A percentile compares a stretch with the other conserved stretches of the same genome.
Conservation (phyloP, 2,888 invertebrate species). For the Apomyelois bistriatella region DNA sequence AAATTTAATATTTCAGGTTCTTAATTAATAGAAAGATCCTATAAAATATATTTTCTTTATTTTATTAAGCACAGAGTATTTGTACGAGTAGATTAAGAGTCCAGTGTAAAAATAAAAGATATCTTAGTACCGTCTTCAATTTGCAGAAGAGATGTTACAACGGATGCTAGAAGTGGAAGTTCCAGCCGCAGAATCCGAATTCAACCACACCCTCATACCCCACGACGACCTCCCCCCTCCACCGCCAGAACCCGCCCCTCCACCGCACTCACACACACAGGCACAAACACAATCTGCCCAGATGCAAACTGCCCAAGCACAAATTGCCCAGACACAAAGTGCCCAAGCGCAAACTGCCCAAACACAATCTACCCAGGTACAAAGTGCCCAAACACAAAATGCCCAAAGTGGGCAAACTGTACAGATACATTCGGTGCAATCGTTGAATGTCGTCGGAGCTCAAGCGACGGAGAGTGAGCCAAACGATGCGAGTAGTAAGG, state of each 20-base stretch:
- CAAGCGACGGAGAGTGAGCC: constrained; percentile 7
- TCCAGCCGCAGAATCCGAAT: constrained; percentile 25
- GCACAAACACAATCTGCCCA: background rate
- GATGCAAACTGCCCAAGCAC: background rate
- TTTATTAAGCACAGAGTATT: too few species aligned
- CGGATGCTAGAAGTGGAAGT: constrained; percentile 61
- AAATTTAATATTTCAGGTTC: too few species aligned
- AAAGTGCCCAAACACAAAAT: background rate
- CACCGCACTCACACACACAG: background rate
- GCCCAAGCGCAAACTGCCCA: background rate
- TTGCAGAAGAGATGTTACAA: constrained; percentile 64
- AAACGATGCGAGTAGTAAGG: constrained; percentile 20
- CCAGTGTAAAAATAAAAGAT: too few species aligned
- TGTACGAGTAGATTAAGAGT: too few species aligned
- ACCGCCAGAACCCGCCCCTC: constrained; percentile 10
- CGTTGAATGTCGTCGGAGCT: background rate
- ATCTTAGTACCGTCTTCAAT: too few species aligned
- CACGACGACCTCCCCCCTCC: constrained; percentile 20
- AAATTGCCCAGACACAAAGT: background rate
- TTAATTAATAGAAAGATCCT: too few species aligned
- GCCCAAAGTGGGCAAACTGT: background rate
- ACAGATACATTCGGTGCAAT: constrained; percentile 3
- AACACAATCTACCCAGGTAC: background rate
- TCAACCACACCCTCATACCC: constrained; percentile 40
- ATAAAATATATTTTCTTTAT: too few species aligned